These are phyloP conservation scores for Dendropsophus ebraccatus DNA, from an alignment of 2,113 vertebrate genomes.

Conservation along the genomic window DNA sequence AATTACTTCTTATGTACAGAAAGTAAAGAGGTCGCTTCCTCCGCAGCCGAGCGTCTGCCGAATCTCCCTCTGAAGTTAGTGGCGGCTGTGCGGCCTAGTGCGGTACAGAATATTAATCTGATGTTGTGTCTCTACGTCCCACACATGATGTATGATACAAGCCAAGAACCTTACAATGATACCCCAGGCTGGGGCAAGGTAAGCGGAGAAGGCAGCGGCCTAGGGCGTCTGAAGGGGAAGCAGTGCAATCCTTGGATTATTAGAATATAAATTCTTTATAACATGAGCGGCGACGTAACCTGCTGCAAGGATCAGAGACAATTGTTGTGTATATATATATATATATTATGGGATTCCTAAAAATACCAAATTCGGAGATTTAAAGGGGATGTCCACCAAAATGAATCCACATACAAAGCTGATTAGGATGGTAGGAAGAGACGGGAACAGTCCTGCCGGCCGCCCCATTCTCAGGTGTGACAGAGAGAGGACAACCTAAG, in stretches of 20 bases:
- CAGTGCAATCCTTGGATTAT: background rate
- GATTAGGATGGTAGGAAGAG: no score
- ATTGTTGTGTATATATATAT: no score
- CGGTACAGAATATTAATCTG: background rate
- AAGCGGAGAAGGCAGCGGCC: background rate
- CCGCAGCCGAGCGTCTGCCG: background rate
- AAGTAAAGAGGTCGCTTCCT: slow-evolving; percentile 4
- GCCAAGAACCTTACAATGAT: no score
- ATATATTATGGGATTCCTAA: no score
- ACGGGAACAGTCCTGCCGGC: no score
- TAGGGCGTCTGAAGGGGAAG: background rate
- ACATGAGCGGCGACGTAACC: no score
- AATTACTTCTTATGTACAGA: slow-evolving; percentile 23
- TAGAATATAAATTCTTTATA: background rate
- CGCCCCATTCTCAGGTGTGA: no score
- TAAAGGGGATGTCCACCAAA: no score
- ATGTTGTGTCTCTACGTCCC: background rate
- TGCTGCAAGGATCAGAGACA: background rate
- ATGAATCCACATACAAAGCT: no score
- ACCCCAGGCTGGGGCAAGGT: background rate
- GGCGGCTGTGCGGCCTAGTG: background rate
- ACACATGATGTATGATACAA: background rate
- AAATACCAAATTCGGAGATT: no score
- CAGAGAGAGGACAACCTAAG: no score
- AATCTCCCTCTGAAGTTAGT: slow-evolving; percentile 5